Percentiles rank a stretch among this genome's conserved stretches.
phyloP scores from a whole-genome alignment of 2,888 invertebrate species.

The Himalopsyche japonica region DNA sequence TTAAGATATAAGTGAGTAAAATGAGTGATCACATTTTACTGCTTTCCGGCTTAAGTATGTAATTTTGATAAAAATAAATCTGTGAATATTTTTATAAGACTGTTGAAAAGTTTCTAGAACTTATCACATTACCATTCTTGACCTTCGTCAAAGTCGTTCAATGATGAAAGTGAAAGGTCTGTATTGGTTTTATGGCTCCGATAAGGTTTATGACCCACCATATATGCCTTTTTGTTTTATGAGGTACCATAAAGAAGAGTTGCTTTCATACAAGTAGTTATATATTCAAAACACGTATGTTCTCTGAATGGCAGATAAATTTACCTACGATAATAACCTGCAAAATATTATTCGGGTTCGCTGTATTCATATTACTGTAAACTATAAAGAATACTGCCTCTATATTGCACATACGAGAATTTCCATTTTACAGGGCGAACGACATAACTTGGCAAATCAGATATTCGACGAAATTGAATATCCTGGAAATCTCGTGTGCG shows the following conservation, averaged over 20 bases:
- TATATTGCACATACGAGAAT: neutral
- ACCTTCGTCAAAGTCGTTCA: neutral
- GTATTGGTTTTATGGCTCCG: neutral
- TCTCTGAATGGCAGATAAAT: neutral
- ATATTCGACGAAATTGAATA: too few species aligned
- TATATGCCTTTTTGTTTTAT: neutral
- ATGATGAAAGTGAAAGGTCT: neutral
- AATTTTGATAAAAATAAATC: neutral
- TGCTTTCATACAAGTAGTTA: neutral
- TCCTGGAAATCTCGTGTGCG: too few species aligned
- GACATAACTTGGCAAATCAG: too few species aligned
- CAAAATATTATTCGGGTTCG: neutral
- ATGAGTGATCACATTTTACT: neutral
- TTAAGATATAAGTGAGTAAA: neutral
- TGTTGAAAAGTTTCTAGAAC: neutral
- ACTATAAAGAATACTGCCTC: neutral
- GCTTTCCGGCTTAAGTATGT: neutral
- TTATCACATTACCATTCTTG: neutral
- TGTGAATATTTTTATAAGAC: neutral
- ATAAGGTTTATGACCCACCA: neutral
- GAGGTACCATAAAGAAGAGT: neutral
- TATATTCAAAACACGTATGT: neutral
- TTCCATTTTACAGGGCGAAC: neutral
- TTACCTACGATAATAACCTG: neutral
- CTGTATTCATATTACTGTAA: neutral